Evolutionary conservation across 2,113 vertebrate genomes (phyloP), one percentile per base, ranked within the genome.

Genomic region (Globicephala melas): DNA sequence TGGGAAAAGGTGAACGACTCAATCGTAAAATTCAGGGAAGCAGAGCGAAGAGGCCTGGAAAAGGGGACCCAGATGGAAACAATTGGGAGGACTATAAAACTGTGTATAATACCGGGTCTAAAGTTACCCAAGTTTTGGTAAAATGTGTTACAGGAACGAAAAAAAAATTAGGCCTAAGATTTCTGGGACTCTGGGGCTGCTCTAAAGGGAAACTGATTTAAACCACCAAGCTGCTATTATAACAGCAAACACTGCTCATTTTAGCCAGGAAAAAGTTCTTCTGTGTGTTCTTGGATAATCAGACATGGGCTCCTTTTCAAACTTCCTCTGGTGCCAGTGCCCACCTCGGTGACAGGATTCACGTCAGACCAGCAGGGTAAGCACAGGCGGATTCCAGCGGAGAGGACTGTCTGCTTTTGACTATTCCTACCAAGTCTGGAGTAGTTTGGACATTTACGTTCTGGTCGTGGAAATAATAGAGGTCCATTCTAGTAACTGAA

Each of bases 391-490:
- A 8, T 41, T 83, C 81, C n/a, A 25, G 20, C 26, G 0, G 25
- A 82, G 76, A 58, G 21, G 7, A 8, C 6, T 14, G 10, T 50
- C 38, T 25, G 70, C 33, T 63, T 53, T 31, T 31, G 8, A 44
- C 41, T 44, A 0, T 60, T 67, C 67, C 71, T 83, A 36, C 67
- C 47, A 1, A 1, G 18, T 62, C 41, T 88, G 53, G 80, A 15
- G 67, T 17, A 26, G 10, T 83, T 89, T 62, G 77, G 90, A 62
- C 67, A 82, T 77, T 89, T 96, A 41, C 79, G 87, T 11, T 18
- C 63, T 84, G 58, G n/a, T 81, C 10, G 0, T 92, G 85, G 96
- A 98, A 98, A 96, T 86, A 76, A 91, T 96, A 98, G 97, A 44
- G 1, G 11, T 44, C 67, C 53, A 13, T 87, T 91, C 89, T 97